Percentiles rank a stretch among this genome's conserved stretches.
Conservation (phyloP, 2,797 vertebrate species). For the Threskiornis aethiopicus region DNA sequence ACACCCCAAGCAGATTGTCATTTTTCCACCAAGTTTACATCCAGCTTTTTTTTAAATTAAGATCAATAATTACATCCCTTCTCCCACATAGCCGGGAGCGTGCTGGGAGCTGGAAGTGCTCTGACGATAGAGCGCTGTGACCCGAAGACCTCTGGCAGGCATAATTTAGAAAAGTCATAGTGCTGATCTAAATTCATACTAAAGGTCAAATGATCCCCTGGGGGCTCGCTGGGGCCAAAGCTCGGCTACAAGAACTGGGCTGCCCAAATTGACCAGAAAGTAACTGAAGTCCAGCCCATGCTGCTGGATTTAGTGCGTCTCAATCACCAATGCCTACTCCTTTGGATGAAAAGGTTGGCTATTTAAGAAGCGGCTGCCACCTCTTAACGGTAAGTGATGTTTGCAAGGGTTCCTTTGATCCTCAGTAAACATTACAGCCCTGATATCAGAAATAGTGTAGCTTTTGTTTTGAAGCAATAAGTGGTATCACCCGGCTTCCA, state of each 20-base stretch:
- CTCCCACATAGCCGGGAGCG: background rate
- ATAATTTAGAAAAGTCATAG: constrained; percentile 11
- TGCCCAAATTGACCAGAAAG: background rate
- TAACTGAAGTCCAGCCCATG: background rate
- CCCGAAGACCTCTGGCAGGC: background rate
- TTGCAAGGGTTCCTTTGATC: constrained; percentile 36
- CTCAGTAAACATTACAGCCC: background rate
- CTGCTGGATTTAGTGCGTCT: background rate
- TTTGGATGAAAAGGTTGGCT: background rate
- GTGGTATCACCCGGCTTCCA: background rate
- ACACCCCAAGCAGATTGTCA: background rate
- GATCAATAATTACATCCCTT: background rate
- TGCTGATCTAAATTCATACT: background rate
- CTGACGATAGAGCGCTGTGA: background rate
- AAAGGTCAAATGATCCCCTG: constrained; percentile 23
- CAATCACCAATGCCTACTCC: background rate
- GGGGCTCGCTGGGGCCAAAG: background rate
- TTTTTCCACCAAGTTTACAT: background rate
- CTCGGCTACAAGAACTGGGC: background rate
- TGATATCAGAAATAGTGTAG: background rate
- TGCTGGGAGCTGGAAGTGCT: constrained; percentile 25
- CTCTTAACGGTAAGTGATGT: background rate
- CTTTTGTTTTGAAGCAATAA: background rate
- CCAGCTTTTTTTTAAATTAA: background rate
- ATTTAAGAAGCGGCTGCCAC: background rate